phyloP scores from a whole-genome alignment of 2,888 invertebrate species.

The Drosophila tanythrix region DNA sequence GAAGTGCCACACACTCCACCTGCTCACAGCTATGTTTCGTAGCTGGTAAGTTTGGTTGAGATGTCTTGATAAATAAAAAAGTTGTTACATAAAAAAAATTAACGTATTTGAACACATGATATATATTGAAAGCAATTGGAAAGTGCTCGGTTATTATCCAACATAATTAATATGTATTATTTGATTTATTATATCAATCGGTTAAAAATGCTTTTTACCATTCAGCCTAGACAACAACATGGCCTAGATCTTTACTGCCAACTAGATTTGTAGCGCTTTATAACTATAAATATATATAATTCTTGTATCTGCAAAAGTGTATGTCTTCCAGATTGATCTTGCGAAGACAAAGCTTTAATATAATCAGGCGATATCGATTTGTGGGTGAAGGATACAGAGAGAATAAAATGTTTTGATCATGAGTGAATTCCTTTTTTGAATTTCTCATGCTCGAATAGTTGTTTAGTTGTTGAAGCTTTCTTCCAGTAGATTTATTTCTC shows the following conservation, averaged over 20 bases:
- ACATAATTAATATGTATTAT: not conserved
- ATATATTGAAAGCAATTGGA: not conserved
- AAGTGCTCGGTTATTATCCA: not conserved
- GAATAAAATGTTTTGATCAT: constrained; percentile 7
- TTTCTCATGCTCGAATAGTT: constrained; percentile 9
- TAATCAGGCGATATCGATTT: not conserved
- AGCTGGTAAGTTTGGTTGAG: not conserved
- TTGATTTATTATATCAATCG: not conserved
- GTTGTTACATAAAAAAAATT: not conserved
- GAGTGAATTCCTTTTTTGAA: constrained; percentile 27
- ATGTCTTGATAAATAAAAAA: not conserved
- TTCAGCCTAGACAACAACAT: not conserved
- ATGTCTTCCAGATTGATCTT: not conserved
- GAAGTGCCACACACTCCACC: not conserved
- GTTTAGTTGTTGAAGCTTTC: constrained; percentile 12
- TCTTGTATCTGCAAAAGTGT: not conserved
- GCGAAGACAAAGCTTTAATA: not conserved
- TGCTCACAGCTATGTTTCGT: not conserved
- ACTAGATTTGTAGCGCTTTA: not conserved
- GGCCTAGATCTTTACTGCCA: not conserved
- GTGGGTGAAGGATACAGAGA: not conserved
- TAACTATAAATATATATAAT: not conserved
- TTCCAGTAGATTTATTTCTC: constrained; percentile 43
- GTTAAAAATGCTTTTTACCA: not conserved
- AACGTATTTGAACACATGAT: not conserved